Evolutionary conservation across 2,888 invertebrate species (phyloP), one percentile per base, ranked within the genome.

Genomic region (Thereva nobilitata): DNA sequence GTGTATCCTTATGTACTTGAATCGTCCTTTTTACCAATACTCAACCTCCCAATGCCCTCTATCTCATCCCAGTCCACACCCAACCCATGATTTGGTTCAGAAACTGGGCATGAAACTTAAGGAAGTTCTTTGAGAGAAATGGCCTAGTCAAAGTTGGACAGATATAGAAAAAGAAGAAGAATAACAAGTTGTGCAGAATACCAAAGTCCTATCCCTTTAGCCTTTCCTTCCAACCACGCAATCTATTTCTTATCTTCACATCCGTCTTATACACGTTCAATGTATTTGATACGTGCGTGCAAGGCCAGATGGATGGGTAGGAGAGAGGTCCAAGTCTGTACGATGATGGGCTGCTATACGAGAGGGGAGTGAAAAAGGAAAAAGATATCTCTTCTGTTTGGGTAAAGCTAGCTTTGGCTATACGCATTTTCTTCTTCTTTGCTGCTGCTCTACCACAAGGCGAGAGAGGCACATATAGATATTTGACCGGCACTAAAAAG

Each of bases 171-270:
- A 54, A 64, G 67, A 61, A 52, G 63, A 54, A 64, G 67, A 50
- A 49, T 66, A 54, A 54, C 41, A 54, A 57, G 65, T 66, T 49
- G 68, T 64, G 64, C 68, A 59, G 53, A 42, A 35, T 56, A 38
- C 68, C 44, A 37, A 41, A 63, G 50, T 55, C 56, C 65, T 53
- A 61, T 66, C 65, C 61, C 61, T 61, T 61, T 50, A 61, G 61
- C 61, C 61, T 49, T 61, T 61, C 61, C 61, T 61, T 61, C 70
- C 69, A 71, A 69, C 72, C 72, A 73, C 72, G 72, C 72, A 73
- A 73, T 73, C 72, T 71, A 73, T 73, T 72, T 72, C 72, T 73
- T 73, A 73, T 73, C 72, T 71, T 72, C 71, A 71, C 72, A 72
- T 73, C 71, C 72, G 72, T 72, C 72, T 72, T 72, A 56, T 66